Evolutionary conservation across 2,113 vertebrate species (phyloP), one percentile per base, ranked within the genome.

Genomic region (Centropristis striata): DNA sequence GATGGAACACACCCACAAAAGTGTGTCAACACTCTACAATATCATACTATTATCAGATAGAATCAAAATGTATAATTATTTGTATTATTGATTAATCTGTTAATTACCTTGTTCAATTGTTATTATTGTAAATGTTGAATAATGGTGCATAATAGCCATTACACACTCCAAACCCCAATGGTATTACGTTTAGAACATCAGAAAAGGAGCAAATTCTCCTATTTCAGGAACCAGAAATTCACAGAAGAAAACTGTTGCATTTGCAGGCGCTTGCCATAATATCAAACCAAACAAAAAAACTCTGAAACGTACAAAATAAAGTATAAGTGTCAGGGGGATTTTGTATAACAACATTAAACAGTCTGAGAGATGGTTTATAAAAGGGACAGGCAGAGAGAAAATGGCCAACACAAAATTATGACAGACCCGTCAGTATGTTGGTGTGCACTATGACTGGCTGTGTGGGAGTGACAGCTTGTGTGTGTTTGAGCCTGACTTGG

Each of bases 401-500:
- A 76, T 18, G 75, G 61, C 59, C 70, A 83, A 74, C 25, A 64
- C 46, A 65, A 68, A 82, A 88, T 72, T 42, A 82, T 85, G 87
- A 86, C 84, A 88, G 85, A 44, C 5, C 77, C 66, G 54, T 88
- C 91, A 87, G 85, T 73, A 6, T 86, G 86, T 77, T 78, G 76
- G 75, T 85, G 72, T 84, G 84, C 77, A 77, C 69, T 85, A 65
- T 78, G 84, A 86, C 80, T 83, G 72, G 63, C 86, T 84, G 83
- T 78, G 88, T 86, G 85, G 85, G 91, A 86, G 86, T 81, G 90
- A 88, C 81, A 74, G 86, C 64, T 59, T 74, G 78, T 88, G 89
- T 86, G 90, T 47, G 74, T 75, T 85, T 78, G 87, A 94, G 93
- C 84, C 92, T 83, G 93, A 92, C 92, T 96, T 96, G 96, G 96